These are phyloP conservation scores for Scarus forsteni DNA, from an alignment of 2,797 vertebrate genomes.

Conservation along the genomic window DNA sequence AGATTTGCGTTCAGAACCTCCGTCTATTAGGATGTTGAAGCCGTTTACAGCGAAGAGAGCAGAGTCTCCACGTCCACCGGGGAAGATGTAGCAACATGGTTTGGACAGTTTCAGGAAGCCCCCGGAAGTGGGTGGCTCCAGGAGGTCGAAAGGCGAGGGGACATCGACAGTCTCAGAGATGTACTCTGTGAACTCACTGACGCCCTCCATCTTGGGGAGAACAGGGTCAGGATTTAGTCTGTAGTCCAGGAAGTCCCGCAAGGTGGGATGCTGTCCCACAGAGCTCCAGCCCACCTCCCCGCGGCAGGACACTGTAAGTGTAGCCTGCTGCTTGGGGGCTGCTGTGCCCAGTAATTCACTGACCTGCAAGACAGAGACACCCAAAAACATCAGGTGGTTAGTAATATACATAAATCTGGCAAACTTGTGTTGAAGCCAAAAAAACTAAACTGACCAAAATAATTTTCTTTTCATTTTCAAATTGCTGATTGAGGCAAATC, in stretches of 20 bases:
- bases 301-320: slow-evolving; percentile 92
- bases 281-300: slow-evolving; percentile 95
- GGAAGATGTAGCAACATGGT: slow-evolving; percentile 99
- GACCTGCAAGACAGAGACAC: slow-evolving; percentile 84
- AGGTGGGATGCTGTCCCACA: slow-evolving; percentile 84
- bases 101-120: slow-evolving; percentile 98
- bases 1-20: slow-evolving; percentile 95
- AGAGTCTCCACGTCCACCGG: slow-evolving; percentile 96
- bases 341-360: slow-evolving; percentile 88
- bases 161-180: slow-evolving; percentile 98
- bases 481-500: background rate
- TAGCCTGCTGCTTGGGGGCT: slow-evolving; percentile 89
- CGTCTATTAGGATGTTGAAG: slow-evolving; percentile 97
- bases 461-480: no score
- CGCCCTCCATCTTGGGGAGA: slow-evolving; percentile 96
- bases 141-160: slow-evolving; percentile 96
- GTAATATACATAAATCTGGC: background rate
- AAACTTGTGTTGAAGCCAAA: background rate
- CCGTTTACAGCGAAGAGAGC: slow-evolving; percentile 98
- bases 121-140: slow-evolving; percentile 97
- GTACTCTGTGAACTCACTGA: slow-evolving; percentile 97
- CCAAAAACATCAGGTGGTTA: slow-evolving; percentile 41
- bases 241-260: slow-evolving; percentile 88
- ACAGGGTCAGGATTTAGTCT: slow-evolving; percentile 91
- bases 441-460: no score